Percentiles rank a stretch among this genome's conserved stretches.
Conservation (phyloP, 1,140 invertebrate genomes). For the Penaeus vannamei region DNA sequence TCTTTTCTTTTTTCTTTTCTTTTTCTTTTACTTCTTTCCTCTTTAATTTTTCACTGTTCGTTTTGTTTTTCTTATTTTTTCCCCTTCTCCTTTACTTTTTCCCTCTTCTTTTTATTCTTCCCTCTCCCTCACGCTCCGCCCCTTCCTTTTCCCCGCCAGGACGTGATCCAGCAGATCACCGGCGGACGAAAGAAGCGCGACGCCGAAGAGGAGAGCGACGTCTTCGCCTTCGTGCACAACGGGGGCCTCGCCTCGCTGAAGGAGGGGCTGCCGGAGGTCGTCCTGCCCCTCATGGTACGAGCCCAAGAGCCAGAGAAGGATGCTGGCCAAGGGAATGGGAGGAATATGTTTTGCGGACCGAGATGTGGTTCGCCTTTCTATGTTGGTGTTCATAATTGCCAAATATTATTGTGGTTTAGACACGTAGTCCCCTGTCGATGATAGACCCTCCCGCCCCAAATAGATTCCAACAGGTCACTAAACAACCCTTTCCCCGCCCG, state of each 20-base stretch:
- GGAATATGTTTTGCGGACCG: too few species aligned
- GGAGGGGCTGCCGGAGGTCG: slow-evolving; percentile 44
- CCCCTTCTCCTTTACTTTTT: background rate
- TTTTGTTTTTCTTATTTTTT: background rate
- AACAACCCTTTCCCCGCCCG: background rate
- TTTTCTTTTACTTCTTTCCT: background rate
- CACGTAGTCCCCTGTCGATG: too few species aligned
- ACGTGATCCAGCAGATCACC: slow-evolving; percentile 55
- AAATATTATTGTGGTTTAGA: too few species aligned
- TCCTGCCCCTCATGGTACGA: slow-evolving; percentile 53
- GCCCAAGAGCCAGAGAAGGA: too few species aligned
- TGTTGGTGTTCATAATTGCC: too few species aligned
- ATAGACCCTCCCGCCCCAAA: too few species aligned
- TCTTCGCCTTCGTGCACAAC: slow-evolving; percentile 48
- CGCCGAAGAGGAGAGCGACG: slow-evolving; percentile 22
- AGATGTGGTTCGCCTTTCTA: too few species aligned
- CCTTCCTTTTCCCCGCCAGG: background rate
- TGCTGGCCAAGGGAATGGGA: too few species aligned
- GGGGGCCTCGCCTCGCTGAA: slow-evolving; percentile 47
- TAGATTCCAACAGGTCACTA: background rate
- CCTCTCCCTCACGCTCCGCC: background rate
- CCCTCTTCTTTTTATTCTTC: background rate
- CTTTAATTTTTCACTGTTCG: too few species aligned
- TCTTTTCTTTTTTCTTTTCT: background rate
- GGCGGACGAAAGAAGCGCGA: slow-evolving; percentile 20